These are phyloP conservation scores for Clarias magur DNA, from an alignment of 2,113 vertebrate genomes.

Conservation along the genomic window DNA sequence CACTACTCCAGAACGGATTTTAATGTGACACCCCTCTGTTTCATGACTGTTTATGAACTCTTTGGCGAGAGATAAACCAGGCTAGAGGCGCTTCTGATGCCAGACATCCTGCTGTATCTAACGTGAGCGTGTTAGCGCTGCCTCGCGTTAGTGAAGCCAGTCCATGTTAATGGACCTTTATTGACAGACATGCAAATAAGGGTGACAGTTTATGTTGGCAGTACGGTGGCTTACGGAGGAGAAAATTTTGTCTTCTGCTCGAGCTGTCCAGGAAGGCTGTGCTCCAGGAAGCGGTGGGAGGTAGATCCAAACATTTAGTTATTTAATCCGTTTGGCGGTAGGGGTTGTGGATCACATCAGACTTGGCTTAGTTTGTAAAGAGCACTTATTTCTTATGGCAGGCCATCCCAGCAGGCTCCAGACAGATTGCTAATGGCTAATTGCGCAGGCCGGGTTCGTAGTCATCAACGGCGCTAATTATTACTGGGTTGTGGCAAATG, in stretches of 20 bases:
- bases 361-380: slow-evolving; percentile 47
- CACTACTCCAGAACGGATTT: slow-evolving; percentile 29
- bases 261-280: slow-evolving; percentile 35
- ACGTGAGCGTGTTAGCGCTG: slow-evolving; percentile 33
- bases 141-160: slow-evolving; percentile 31
- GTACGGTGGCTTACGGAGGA: neutral
- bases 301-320: slow-evolving; percentile 59
- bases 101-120: slow-evolving; percentile 29
- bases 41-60: slow-evolving; percentile 34
- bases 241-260: slow-evolving; percentile 46
- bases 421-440: slow-evolving; percentile 36
- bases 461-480: slow-evolving; percentile 36
- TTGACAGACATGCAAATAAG: slow-evolving; percentile 47
- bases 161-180: slow-evolving; percentile 42
- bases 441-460: slow-evolving; percentile 41
- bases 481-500: slow-evolving; percentile 23
- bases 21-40: slow-evolving; percentile 25
- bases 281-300: slow-evolving; percentile 53
- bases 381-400: slow-evolving; percentile 26
- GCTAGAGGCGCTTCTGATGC: slow-evolving; percentile 11
- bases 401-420: slow-evolving; percentile 18
- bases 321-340: slow-evolving; percentile 52
- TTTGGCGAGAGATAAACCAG: slow-evolving; percentile 30
- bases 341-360: slow-evolving; percentile 48
- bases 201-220: slow-evolving; percentile 54